phyloP scores from a whole-genome alignment of 2,888 invertebrate genomes.

The Synergus laeviventris region DNA sequence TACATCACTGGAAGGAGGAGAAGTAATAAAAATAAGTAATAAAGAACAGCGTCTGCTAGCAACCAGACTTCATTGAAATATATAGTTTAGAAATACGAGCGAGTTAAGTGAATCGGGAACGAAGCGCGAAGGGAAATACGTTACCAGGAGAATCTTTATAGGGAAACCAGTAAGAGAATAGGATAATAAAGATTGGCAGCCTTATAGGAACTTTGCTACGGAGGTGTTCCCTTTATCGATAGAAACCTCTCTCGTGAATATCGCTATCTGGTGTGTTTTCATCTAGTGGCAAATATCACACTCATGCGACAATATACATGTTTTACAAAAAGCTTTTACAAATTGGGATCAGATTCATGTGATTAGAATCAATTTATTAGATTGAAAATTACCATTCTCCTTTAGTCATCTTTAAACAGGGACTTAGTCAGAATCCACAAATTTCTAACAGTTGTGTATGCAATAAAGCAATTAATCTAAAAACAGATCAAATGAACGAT shows the following conservation, averaged over 20 bases:
- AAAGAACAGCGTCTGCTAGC: background rate
- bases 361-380: background rate
- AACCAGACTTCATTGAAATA: background rate
- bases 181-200: conserved; percentile 27
- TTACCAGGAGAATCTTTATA: background rate
- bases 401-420: background rate
- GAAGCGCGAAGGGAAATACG: background rate
- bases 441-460: background rate
- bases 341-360: background rate
- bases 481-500: conserved; percentile 16
- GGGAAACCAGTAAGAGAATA: conserved; percentile 18
- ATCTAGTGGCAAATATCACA: conserved; percentile 22
- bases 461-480: background rate
- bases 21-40: conserved; percentile 7
- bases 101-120: background rate
- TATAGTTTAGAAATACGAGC: background rate
- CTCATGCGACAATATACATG: conserved; percentile 17
- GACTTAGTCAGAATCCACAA: background rate
- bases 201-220: background rate
- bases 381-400: background rate
- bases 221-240: conserved; percentile 18
- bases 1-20: conserved; percentile 42
- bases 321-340: conserved; percentile 27
- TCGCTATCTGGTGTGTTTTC: conserved; percentile 22
- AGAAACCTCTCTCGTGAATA: conserved; percentile 21